These are phyloP conservation scores for Phalloptychus januarius DNA, from an alignment of 2,797 vertebrate species.

Conservation along the genomic window DNA sequence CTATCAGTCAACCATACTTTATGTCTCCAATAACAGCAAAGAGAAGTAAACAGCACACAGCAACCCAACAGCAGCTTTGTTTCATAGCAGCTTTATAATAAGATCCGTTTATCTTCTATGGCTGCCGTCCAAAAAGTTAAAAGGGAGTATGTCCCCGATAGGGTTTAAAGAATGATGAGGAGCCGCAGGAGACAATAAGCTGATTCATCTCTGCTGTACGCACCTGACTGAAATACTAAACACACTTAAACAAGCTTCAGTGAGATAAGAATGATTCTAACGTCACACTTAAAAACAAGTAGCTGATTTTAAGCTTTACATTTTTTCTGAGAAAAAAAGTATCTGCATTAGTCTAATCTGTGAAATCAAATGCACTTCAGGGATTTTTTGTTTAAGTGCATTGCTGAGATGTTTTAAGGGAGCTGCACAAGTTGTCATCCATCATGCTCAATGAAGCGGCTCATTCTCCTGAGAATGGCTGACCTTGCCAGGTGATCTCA, in stretches of 20 bases:
- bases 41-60: not conserved
- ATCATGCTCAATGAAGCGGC: slow-evolving; percentile 45
- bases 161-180: slow-evolving; percentile 46
- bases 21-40: not conserved
- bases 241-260: slow-evolving; percentile 24
- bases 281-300: not conserved
- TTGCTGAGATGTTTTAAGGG: slow-evolving; percentile 25
- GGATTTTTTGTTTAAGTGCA: slow-evolving; percentile 6
- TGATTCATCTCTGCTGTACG: slow-evolving; percentile 42
- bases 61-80: not conserved
- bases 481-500: slow-evolving; percentile 70
- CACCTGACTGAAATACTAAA: slow-evolving; percentile 47
- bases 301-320: not conserved
- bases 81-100: slow-evolving; percentile 25
- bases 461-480: slow-evolving; percentile 38
- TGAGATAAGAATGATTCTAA: slow-evolving; percentile 27
- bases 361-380: slow-evolving; percentile 13
- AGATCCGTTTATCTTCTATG: slow-evolving; percentile 12
- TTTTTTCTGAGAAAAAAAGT: not conserved
- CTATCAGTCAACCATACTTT: not conserved
- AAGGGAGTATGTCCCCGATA: slow-evolving; percentile 48
- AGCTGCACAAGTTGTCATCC: slow-evolving; percentile 21
- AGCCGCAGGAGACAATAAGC: slow-evolving; percentile 38
- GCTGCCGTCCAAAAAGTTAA: slow-evolving; percentile 47
- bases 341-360: slow-evolving; percentile 9